phyloP scores from a whole-genome alignment of 1,140 invertebrate species.

The Drosophila paulistorum region DNA sequence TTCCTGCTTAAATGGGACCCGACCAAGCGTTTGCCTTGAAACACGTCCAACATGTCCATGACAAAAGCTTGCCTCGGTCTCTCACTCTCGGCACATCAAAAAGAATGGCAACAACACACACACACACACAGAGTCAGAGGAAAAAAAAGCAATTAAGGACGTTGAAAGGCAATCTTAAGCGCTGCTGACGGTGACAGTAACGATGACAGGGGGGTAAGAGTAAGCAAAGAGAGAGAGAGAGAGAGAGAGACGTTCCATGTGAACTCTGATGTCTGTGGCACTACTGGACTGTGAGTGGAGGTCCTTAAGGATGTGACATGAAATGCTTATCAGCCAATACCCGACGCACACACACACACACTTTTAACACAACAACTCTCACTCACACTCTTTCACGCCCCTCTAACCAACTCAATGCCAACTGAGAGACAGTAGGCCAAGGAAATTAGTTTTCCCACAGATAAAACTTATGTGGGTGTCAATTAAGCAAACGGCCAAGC shows the following conservation, averaged over 20 bases:
- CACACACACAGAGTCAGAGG: conserved; percentile 22
- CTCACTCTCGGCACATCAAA: conserved; percentile 62
- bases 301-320: conserved; percentile 81
- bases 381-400: background rate
- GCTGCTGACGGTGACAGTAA: conserved; percentile 75
- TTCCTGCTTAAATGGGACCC: conserved; percentile 67
- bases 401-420: background rate
- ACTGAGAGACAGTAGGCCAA: conserved; percentile 51
- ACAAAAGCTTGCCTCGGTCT: conserved; percentile 64
- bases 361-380: conserved; percentile 35
- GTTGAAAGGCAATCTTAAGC: conserved; percentile 81
- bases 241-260: conserved; percentile 38
- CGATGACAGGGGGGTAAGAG: conserved; percentile 37
- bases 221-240: background rate
- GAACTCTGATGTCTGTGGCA: conserved; percentile 57
- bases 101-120: conserved; percentile 50
- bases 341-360: conserved; percentile 11
- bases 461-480: conserved; percentile 69
- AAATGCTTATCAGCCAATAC: conserved; percentile 75
- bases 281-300: conserved; percentile 39
- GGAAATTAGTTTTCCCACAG: conserved; percentile 79
- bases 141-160: conserved; percentile 81
- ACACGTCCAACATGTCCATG: conserved; percentile 58
- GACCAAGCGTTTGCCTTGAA: conserved; percentile 29
- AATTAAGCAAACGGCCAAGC: conserved; percentile 61